Base-by-base conservation (phyloP, 2,888 invertebrate genomes). In the Thumatha senex region DNA sequence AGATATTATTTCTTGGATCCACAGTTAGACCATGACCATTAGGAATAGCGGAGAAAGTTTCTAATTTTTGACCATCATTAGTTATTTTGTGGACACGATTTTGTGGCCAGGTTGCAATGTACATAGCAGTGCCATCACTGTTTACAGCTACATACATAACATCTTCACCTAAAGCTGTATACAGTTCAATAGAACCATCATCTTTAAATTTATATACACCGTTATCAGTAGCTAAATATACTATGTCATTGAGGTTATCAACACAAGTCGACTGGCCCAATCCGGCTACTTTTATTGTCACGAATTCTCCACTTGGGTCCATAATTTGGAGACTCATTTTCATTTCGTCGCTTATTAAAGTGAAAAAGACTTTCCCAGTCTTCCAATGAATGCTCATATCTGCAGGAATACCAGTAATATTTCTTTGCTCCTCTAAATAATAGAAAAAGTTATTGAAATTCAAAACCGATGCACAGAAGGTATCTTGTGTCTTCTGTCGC, bases 91-190 rank as follows among this genome's bases (percentile, higher is more conserved):
- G 84, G 0, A 91, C 91, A 10, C 88, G 66, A 52, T 91, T 90
- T 35, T 90, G 89, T 0, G 91, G 91, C 88, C 89, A 91, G 0
- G 91, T 91, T 0, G 90, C 89, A 48, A 89, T 83, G 10, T 84
- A 91, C 82, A 90, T 84, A 0, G 72, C 63, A 0, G 52, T 54
- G 0, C 89, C 90, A 50, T 89, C 86, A 24, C 68, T 80, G 0
- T 75, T 79, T 0, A 86, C 78, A 0, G 89, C 82, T 8, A 86
- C 67, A 50, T 90, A 91, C 90, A 91, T 91, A 0, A 91, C 86
- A 51, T 91, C 90, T 74, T 89, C 89, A 1, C 87, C 87, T 24
- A 82, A 64, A 56, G 86, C 89, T 8, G 87, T 72, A 30, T 78
- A 86, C 0, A 82, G 56, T 57, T 86, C 85, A 4, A 82, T 73